Evolutionary conservation across 2,888 invertebrate genomes (phyloP).

Genomic region (Sphinx pinastri): DNA sequence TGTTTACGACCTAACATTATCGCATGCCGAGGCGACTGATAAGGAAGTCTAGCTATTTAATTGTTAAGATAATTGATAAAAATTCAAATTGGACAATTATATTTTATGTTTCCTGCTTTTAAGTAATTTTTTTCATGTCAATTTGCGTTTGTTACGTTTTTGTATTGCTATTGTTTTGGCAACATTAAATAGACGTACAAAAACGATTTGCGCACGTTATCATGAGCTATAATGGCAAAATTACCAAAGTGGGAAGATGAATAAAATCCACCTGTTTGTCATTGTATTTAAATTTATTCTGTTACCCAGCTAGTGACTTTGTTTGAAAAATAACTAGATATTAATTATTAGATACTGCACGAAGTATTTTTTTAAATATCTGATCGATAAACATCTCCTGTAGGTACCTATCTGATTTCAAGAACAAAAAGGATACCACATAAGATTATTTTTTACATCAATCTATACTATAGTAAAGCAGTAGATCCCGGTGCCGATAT

Average conservation of each 20-base stretch:
- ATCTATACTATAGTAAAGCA: too few species aligned
- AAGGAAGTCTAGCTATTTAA: conserved; percentile 12
- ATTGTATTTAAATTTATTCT: background rate
- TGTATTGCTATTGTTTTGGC: background rate
- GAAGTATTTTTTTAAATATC: too few species aligned
- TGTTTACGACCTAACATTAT: conserved; percentile 35
- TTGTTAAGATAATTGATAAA: conserved; percentile 20
- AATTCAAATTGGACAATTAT: conserved; percentile 27
- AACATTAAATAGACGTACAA: conserved; percentile 3
- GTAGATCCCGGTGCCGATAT: too few species aligned
- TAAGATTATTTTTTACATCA: too few species aligned
- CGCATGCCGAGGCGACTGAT: conserved; percentile 36
- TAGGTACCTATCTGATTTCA: too few species aligned
- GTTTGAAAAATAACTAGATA: too few species aligned
- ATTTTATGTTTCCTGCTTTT: conserved; percentile 19
- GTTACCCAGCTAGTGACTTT: too few species aligned
- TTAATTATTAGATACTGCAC: too few species aligned
- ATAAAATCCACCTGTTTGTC: background rate
- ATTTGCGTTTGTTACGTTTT: conserved; percentile 1
- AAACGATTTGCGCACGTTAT: conserved; percentile 3
- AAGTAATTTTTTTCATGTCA: conserved; percentile 7
- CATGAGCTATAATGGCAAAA: background rate
- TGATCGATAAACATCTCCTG: too few species aligned
- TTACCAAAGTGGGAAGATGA: background rate
- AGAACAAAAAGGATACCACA: too few species aligned